Conservation (phyloP, 2,113 vertebrate species). For the Actinemys pallida region DNA sequence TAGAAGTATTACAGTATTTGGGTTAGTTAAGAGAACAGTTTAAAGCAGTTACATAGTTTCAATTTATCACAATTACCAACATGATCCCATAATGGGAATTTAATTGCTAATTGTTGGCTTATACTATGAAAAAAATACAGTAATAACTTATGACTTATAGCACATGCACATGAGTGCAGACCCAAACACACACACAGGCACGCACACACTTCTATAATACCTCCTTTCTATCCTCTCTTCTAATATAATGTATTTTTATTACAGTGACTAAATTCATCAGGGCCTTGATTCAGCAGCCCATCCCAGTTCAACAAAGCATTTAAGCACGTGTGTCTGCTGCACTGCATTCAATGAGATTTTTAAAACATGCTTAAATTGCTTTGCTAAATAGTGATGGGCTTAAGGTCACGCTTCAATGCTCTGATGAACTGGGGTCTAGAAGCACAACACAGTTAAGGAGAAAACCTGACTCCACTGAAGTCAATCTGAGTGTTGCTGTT, state of each 20-base stretch:
- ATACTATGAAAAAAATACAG: conserved; percentile 55
- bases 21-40: conserved; percentile 77
- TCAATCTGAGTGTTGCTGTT: conserved; percentile 12
- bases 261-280: conserved; percentile 38
- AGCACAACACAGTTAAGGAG: background rate
- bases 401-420: background rate
- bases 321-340: background rate
- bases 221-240: conserved; percentile 54
- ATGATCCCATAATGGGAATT: conserved; percentile 80
- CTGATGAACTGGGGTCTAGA: background rate
- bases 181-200: background rate
- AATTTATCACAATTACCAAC: conserved; percentile 77
- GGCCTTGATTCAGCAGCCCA: background rate
- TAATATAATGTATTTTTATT: background rate
- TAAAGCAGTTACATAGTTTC: conserved; percentile 72
- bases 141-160: conserved; percentile 45
- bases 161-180: conserved; percentile 36
- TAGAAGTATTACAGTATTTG: conserved; percentile 73
- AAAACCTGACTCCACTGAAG: background rate
- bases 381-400: background rate
- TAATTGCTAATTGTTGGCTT: conserved; percentile 78
- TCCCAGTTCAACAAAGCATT: conserved; percentile 16
- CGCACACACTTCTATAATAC: conserved; percentile 20
- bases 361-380: background rate
- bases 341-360: background rate